Percentiles rank a stretch among this genome's conserved stretches.
phyloP scores from a whole-genome alignment of 2,113 vertebrate species.

The Daboia siamensis region DNA sequence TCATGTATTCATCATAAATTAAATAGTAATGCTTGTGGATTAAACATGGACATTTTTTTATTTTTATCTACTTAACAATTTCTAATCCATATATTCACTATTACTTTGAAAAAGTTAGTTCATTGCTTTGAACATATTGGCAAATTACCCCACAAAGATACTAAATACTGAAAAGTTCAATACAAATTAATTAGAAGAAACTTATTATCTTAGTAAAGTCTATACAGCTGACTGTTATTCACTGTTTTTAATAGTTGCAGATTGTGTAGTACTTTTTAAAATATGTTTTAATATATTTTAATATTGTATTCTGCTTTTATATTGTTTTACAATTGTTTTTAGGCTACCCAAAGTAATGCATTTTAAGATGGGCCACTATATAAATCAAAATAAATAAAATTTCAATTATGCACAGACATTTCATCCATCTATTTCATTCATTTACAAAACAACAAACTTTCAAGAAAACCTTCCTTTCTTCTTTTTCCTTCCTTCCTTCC shows the following conservation, averaged over 20 bases:
- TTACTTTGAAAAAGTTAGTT: background rate
- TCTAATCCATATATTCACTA: background rate
- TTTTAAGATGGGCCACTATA: background rate
- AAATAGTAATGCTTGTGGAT: background rate
- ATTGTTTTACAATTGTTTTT: background rate
- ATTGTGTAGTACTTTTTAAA: background rate
- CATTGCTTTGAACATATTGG: background rate
- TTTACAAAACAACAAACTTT: background rate
- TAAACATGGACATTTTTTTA: background rate
- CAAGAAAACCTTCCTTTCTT: background rate
- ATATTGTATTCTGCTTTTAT: background rate
- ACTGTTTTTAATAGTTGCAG: background rate
- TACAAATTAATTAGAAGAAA: background rate
- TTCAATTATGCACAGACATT: background rate
- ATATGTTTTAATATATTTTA: background rate
- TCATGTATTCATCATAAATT: background rate
- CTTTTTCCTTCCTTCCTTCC: too few species aligned
- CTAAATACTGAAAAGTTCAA: background rate
- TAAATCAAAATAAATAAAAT: background rate
- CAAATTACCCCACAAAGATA: background rate
- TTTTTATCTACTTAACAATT: background rate
- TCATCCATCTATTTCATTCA: background rate
- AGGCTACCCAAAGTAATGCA: background rate
- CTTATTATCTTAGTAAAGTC: background rate
- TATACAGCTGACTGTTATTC: background rate